Conservation (phyloP, 2,113 vertebrate genomes). For the Sylvia atricapilla region DNA sequence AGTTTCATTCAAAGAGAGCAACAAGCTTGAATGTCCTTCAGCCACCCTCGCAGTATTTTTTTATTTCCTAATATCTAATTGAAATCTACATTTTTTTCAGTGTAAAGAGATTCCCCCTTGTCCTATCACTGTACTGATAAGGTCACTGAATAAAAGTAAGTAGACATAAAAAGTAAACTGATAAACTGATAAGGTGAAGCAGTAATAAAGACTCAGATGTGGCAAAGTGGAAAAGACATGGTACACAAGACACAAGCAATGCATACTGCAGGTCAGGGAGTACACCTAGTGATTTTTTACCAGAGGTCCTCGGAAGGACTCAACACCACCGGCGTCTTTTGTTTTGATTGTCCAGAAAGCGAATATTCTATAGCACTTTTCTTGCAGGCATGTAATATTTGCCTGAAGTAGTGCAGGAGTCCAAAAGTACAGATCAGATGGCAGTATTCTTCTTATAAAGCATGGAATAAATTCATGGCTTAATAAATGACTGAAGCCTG, state of each 20-base stretch:
- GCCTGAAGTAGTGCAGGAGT: background rate
- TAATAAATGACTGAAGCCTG: background rate
- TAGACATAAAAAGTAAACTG: background rate
- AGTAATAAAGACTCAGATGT: background rate
- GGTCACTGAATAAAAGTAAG: background rate
- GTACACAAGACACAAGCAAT: background rate
- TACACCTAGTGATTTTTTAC: background rate
- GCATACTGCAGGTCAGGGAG: background rate
- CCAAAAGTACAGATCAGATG: background rate
- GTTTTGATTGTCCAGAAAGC: background rate
- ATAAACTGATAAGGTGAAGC: background rate
- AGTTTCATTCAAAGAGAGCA: background rate
- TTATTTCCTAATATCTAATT: background rate
- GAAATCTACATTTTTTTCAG: background rate
- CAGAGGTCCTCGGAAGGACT: background rate
- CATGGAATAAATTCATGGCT: background rate
- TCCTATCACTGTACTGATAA: background rate
- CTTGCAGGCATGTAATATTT: background rate
- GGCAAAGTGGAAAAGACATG: background rate
- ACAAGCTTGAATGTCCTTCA: background rate
- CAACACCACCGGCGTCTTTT: rapidly evolving
- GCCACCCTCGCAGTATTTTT: too few relatives aligned
- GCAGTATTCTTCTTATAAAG: background rate
- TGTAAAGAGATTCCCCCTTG: background rate
- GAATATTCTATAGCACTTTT: background rate